phyloP scores from a whole-genome alignment of 2,888 invertebrate species.

The Priocnemis perturbator region DNA sequence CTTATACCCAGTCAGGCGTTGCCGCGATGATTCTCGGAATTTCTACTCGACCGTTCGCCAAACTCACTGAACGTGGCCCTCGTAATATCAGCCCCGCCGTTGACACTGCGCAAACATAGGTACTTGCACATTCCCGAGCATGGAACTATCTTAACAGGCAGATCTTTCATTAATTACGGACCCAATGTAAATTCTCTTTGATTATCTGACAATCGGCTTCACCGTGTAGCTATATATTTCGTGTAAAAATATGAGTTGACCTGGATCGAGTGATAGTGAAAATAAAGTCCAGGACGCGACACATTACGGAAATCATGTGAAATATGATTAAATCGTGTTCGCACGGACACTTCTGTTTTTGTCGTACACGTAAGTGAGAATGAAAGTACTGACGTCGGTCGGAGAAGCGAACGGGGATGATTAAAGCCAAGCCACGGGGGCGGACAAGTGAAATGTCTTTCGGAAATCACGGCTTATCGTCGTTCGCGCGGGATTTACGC shows the following conservation, averaged over 20 bases:
- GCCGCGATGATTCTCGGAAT: slow-evolving; percentile 41
- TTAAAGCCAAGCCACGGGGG: background rate
- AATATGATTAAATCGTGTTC: slow-evolving; percentile 9
- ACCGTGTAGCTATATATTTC: too few relatives aligned
- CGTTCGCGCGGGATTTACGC: slow-evolving; percentile 31
- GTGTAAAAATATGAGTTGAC: too few relatives aligned
- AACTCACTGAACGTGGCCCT: background rate
- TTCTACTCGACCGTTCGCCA: slow-evolving; percentile 23
- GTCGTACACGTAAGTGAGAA: background rate
- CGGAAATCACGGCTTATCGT: slow-evolving; percentile 21
- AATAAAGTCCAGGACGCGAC: too few relatives aligned
- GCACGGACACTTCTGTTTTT: background rate
- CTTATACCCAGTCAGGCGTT: slow-evolving; percentile 52
- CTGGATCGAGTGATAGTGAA: too few relatives aligned
- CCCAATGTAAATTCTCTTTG: too few relatives aligned
- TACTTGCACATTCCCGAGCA: too few relatives aligned
- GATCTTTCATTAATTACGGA: too few relatives aligned
- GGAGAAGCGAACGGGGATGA: slow-evolving; percentile 1
- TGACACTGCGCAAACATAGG: too few relatives aligned
- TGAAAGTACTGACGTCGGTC: background rate
- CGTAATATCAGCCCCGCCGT: too few relatives aligned
- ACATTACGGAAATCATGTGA: too few relatives aligned
- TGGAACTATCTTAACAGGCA: too few relatives aligned
- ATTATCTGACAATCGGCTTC: too few relatives aligned
- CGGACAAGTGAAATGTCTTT: background rate